A percentile compares a stretch with the other conserved stretches of the same genome.
phyloP scores from a whole-genome alignment of 2,888 invertebrate species.

The Crepidodera aurea region DNA sequence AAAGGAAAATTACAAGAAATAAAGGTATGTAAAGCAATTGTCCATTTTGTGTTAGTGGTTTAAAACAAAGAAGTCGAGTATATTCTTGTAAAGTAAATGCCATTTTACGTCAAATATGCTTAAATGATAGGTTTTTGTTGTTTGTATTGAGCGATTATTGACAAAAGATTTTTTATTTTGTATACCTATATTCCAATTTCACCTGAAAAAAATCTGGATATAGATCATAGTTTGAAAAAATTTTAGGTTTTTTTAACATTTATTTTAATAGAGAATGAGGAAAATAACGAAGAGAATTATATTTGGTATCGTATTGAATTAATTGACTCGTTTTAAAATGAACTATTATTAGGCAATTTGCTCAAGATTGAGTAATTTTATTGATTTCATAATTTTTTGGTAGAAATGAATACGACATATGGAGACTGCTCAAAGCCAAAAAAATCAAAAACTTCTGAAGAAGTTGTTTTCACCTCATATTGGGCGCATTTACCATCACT shows the following conservation, averaged over 20 bases:
- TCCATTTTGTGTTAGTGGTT: conserved; percentile 9
- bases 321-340: background rate
- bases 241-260: conserved; percentile 1
- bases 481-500: conserved; percentile 60
- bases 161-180: conserved; percentile 14
- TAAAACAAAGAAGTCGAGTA: conserved; percentile 4
- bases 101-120: conserved; percentile 14
- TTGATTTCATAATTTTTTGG: conserved; percentile 3
- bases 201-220: conserved; percentile 1
- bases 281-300: conserved; percentile 2
- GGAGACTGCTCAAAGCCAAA: conserved; percentile 59
- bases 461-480: conserved; percentile 42
- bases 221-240: background rate
- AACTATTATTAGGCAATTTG: background rate
- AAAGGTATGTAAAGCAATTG: conserved; percentile 21
- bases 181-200: background rate
- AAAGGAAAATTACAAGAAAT: conserved; percentile 24
- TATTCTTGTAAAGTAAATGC: conserved; percentile 1
- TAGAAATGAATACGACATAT: conserved; percentile 46
- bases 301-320: conserved; percentile 8
- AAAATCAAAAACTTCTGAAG: conserved; percentile 56
- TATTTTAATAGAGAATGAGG: background rate
- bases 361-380: background rate
- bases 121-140: conserved; percentile 13
- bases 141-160: conserved; percentile 10